Evolutionary conservation across 2,113 vertebrate species (phyloP), one percentile per base, ranked within the genome.

Genomic region (Peucedramus taeniatus): DNA sequence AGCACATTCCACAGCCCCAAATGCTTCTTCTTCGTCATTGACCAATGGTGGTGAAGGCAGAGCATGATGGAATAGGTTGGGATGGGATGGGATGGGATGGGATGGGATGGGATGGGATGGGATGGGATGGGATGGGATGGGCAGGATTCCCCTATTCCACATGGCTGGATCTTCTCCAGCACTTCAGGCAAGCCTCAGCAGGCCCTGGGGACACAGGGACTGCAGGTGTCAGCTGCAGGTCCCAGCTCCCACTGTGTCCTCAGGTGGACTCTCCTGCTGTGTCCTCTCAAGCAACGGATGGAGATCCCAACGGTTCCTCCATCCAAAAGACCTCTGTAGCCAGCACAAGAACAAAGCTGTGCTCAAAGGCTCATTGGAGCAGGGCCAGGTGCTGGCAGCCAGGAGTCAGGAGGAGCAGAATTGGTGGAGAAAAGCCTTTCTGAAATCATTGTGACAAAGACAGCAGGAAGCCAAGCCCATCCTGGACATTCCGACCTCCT

Each of bases 1-100:
- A 49, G 23, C 13, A 17, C 59, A 65, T 30, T 78, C 28, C n/a
- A 12, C n/a, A 63, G 33, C 30, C 13, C 17, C 16, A 87, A 31
- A 26, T 11, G 6, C 23, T 47, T 10, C 15, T 19, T 47, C 30
- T 47, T 35, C 0, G 0, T 40, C 3, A 1, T 5, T 71, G 42
- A 24, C 8, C 26, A 11, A 0, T 4, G 30, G 7, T 35, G 40
- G 30, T 19, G 35, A 56, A 35, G 26, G 49, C 42, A 40, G 64
- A 0, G 0, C 7, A 6, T 2, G 5, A 42, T 42, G 42, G 42
- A 13, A 40, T 40, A 13, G 40, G 40, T 13, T 40, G 40, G 40
- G 40, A 40, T 11, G 40, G 40, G 40, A 40, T 40, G 40, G 40
- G 40, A 40, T 40, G n/a, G n/a, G n/a, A n/a, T n/a, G n/a, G n/a